Conservation (phyloP, 2,888 invertebrate species). For the Ichneumoninae sp. region DNA sequence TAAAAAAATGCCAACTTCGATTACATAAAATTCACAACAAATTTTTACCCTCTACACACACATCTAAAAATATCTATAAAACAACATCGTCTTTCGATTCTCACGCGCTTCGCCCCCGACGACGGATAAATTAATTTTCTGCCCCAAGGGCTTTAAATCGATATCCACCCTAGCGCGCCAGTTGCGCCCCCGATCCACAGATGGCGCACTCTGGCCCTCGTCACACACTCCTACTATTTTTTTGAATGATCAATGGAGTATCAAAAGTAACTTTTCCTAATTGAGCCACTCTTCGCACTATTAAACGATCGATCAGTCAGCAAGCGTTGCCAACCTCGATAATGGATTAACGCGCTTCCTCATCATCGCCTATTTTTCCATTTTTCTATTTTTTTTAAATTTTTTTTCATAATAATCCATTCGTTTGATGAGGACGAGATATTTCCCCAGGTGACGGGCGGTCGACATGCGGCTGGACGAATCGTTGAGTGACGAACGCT, state of each 20-base stretch:
- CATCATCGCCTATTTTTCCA: background rate
- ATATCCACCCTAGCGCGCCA: no score
- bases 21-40: no score
- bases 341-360: constrained; percentile 7
- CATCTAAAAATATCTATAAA: no score
- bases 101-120: background rate
- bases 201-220: background rate
- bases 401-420: constrained; percentile 34
- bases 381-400: constrained; percentile 2
- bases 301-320: constrained; percentile 14
- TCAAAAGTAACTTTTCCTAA: background rate
- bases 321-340: background rate
- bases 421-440: constrained; percentile 19
- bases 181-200: background rate
- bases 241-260: constrained; percentile 6
- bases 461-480: constrained; percentile 37
- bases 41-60: no score
- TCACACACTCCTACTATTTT: background rate
- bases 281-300: background rate
- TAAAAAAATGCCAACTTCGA: no score
- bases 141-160: background rate
- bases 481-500: constrained; percentile 61
- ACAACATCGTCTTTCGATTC: background rate
- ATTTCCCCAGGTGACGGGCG: constrained; percentile 45
- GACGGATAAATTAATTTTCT: background rate